These are phyloP conservation scores for Leptoclinus maculatus DNA, from an alignment of 2,797 vertebrate species.

Conservation along the genomic window DNA sequence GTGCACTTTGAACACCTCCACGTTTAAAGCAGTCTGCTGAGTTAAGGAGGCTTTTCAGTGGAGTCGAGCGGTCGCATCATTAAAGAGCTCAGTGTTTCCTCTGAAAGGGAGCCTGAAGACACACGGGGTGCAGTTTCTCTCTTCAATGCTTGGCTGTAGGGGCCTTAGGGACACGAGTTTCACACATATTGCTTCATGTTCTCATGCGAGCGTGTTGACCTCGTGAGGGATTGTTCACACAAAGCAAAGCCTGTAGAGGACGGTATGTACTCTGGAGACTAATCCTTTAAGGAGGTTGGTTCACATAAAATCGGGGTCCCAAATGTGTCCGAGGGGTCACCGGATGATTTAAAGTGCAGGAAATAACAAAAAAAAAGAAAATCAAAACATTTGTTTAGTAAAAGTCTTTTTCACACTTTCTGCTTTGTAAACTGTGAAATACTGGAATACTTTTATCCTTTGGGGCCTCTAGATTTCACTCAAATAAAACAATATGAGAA, in stretches of 20 bases:
- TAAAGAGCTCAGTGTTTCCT: slow-evolving; percentile 37
- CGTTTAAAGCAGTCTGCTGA: slow-evolving; percentile 60
- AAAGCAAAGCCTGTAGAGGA: slow-evolving; percentile 11
- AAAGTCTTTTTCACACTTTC: neutral
- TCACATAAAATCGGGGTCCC: neutral
- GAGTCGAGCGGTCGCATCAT: slow-evolving; percentile 33
- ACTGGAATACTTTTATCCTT: neutral
- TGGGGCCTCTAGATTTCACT: neutral
- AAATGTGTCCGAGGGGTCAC: neutral
- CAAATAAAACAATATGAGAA: neutral
- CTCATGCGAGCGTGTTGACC: neutral
- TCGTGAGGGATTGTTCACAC: slow-evolving; percentile 1
- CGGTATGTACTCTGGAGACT: neutral
- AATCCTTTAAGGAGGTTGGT: neutral
- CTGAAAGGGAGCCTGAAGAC: slow-evolving; percentile 39
- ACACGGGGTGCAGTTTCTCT: neutral
- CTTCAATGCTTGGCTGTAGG: neutral
- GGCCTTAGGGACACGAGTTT: neutral
- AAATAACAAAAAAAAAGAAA: neutral
- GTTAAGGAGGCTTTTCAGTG: slow-evolving; percentile 29
- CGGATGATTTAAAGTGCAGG: neutral
- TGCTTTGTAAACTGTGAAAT: neutral
- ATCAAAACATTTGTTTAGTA: neutral
- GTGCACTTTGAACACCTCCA: slow-evolving; percentile 76
- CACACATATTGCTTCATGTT: slow-evolving; percentile 34